Conservation (phyloP, 2,888 invertebrate species). For the Acleris literana region DNA sequence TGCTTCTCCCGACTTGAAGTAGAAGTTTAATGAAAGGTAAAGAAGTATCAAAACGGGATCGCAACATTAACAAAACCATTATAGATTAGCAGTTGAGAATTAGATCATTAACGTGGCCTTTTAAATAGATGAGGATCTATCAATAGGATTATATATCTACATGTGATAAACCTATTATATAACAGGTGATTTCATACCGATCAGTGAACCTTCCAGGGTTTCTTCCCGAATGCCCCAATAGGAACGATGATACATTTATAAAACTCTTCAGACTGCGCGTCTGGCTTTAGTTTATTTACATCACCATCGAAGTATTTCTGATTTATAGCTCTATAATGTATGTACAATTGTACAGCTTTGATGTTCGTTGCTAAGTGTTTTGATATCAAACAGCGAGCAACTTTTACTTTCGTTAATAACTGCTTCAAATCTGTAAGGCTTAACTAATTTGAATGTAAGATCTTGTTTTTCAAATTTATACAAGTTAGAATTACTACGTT, state of each 20-base stretch:
- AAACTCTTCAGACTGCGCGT: conserved; percentile 64
- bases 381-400: conserved; percentile 7
- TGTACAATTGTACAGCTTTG: conserved; percentile 34
- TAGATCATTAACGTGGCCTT: too few relatives aligned
- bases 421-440: not conserved
- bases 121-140: too few relatives aligned
- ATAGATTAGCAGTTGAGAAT: too few relatives aligned
- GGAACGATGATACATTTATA: conserved; percentile 41
- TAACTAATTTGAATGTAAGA: too few relatives aligned
- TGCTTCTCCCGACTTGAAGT: too few relatives aligned
- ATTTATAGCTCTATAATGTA: conserved; percentile 46
- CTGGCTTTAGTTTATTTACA: conserved; percentile 57
- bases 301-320: conserved; percentile 46
- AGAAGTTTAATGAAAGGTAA: too few relatives aligned
- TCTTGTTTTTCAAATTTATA: too few relatives aligned
- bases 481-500: too few relatives aligned
- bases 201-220: conserved; percentile 2
- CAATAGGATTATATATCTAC: too few relatives aligned
- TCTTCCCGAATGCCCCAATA: conserved; percentile 15
- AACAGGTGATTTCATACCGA: not conserved
- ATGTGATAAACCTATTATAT: not conserved
- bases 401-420: conserved; percentile 7
- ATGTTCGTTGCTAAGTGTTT: conserved; percentile 25
- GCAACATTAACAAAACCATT: too few relatives aligned
- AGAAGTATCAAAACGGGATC: too few relatives aligned